Evolutionary conservation across 2,888 invertebrate species (phyloP).

Genomic region (Drosophila pseudotakahashii): DNA sequence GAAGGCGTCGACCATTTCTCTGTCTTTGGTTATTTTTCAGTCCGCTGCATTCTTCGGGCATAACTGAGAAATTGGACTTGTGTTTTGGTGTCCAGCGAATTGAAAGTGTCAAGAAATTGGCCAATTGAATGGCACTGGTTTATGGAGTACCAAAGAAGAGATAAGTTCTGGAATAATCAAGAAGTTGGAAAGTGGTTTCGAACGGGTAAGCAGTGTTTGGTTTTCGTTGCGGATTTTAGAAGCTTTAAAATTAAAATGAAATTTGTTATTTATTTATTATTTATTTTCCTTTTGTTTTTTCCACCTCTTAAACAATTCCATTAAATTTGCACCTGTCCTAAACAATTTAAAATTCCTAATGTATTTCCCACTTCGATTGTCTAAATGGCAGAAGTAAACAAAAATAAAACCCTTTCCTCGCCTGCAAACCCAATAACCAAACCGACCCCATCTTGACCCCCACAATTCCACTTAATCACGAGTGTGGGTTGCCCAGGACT

Average conservation of each 20-base stretch:
- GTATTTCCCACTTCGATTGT: constrained; percentile 5
- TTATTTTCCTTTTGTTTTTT: too few relatives aligned
- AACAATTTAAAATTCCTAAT: not conserved
- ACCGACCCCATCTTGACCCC: constrained; percentile 29
- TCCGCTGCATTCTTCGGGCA: constrained; percentile 55
- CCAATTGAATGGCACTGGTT: constrained; percentile 62
- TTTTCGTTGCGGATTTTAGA: too few relatives aligned
- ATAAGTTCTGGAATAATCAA: constrained; percentile 1
- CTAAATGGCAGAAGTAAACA: not conserved
- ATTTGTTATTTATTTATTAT: too few relatives aligned
- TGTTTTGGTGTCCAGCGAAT: constrained; percentile 21
- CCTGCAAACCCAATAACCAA: constrained; percentile 10
- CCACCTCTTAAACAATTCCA: not conserved
- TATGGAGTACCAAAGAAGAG: constrained; percentile 29
- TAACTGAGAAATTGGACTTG: constrained; percentile 52
- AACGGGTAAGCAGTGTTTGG: too few relatives aligned
- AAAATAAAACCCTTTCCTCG: constrained; percentile 1
- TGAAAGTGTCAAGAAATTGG: constrained; percentile 55
- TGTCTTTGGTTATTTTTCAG: constrained; percentile 8
- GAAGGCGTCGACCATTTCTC: constrained; percentile 62
- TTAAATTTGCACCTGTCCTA: not conserved
- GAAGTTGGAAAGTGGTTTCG: too few relatives aligned
- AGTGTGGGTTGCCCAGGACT: constrained; percentile 1
- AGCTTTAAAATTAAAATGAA: too few relatives aligned
- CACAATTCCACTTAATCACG: constrained; percentile 20